A percentile compares a stretch with the other conserved stretches of the same genome.
These are phyloP conservation scores for Phenganax stokvisi DNA, from an alignment of 92 coral and sea anemone species.

Conservation along the genomic window DNA sequence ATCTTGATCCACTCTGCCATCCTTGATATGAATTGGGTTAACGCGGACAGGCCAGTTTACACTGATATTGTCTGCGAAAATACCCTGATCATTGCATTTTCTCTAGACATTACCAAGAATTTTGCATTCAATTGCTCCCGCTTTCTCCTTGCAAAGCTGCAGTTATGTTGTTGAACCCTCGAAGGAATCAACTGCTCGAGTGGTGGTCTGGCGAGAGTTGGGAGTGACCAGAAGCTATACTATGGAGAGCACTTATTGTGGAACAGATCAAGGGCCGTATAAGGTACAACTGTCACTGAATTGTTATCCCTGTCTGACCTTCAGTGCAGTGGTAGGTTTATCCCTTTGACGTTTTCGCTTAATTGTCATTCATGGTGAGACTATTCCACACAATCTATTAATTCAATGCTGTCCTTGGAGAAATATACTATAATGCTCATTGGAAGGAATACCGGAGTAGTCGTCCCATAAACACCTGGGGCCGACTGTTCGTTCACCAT, in stretches of 20 bases:
- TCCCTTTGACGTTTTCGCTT: not conserved
- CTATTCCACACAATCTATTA: no score
- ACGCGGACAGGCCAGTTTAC: no score
- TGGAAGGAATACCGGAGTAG: no score
- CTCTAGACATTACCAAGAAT: conserved; percentile 73
- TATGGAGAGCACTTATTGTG: conserved; percentile 97
- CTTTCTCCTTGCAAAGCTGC: conserved; percentile 91
- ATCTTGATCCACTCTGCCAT: no score
- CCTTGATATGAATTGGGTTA: no score
- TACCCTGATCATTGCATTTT: not conserved
- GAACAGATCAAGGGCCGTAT: conserved; percentile 97
- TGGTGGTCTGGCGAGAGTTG: conserved; percentile 95
- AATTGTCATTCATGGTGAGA: no score
- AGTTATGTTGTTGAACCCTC: conserved; percentile 86
- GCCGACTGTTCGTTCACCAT: no score
- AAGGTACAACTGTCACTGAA: conserved; percentile 51
- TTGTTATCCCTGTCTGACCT: not conserved
- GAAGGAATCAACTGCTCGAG: conserved; percentile 93
- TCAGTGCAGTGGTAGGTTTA: not conserved
- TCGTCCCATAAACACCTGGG: no score
- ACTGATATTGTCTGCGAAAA: not conserved
- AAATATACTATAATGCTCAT: no score
- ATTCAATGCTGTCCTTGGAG: no score
- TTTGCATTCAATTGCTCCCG: conserved; percentile 93
- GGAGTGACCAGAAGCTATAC: conserved; percentile 92